A percentile compares a stretch with the other conserved stretches of the same genome.
Conservation (phyloP, 30 jellyfish, hydroid and myxozoan species). For the Cassiopea xamachana region DNA sequence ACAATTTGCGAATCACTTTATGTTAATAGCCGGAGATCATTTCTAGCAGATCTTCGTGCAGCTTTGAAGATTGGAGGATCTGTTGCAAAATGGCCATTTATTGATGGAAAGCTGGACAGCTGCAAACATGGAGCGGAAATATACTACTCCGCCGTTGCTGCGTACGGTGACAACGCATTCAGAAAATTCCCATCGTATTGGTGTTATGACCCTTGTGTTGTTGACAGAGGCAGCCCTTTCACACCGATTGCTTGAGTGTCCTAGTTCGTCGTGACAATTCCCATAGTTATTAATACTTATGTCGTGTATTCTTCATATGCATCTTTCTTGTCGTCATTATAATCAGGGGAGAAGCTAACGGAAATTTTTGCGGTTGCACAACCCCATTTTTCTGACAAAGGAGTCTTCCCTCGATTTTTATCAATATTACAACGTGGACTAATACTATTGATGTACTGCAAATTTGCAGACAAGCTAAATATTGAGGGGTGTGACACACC, state of each 20-base stretch:
- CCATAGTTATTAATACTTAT: neutral
- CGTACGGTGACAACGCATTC: slow-evolving; percentile 32
- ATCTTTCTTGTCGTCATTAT: too few relatives aligned
- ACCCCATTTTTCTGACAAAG: too few relatives aligned
- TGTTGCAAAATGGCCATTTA: slow-evolving; percentile 44
- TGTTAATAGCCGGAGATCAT: slow-evolving; percentile 9
- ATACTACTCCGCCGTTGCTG: slow-evolving; percentile 44
- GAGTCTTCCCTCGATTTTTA: too few relatives aligned
- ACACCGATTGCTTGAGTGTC: neutral
- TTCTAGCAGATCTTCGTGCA: slow-evolving; percentile 6
- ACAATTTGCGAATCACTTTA: slow-evolving; percentile 18
- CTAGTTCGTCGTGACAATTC: neutral
- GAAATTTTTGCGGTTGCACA: too few relatives aligned
- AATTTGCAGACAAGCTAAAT: too few relatives aligned
- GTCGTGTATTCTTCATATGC: neutral
- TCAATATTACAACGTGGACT: too few relatives aligned
- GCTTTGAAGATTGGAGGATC: slow-evolving; percentile 14
- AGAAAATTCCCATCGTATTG: slow-evolving; percentile 24
- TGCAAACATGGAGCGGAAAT: slow-evolving; percentile 57
- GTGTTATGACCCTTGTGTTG: slow-evolving; percentile 54
- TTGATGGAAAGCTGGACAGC: slow-evolving; percentile 10
- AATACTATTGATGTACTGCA: too few relatives aligned
- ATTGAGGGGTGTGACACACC: too few relatives aligned
- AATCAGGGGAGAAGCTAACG: too few relatives aligned
- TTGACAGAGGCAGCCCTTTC: slow-evolving; percentile 42